phyloP scores from a whole-genome alignment of 2,113 vertebrate genomes.

The Picathartes gymnocephalus region DNA sequence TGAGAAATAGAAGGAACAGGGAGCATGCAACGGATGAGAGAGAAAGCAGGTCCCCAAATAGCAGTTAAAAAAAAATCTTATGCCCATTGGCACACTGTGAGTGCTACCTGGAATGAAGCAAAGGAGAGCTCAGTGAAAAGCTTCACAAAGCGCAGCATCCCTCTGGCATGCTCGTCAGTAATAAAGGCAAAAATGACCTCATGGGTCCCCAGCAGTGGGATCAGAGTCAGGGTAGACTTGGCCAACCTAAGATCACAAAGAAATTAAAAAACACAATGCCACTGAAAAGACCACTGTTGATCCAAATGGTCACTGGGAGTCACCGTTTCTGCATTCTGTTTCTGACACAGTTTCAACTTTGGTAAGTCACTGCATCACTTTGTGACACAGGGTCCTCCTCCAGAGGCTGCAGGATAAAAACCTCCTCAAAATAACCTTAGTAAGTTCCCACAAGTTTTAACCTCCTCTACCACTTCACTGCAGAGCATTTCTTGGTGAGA shows the following conservation, averaged over 20 bases:
- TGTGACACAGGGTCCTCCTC: not conserved
- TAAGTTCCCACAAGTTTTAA: not conserved
- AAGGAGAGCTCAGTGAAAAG: conserved; percentile 85
- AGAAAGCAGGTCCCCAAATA: not conserved
- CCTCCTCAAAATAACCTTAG: not conserved
- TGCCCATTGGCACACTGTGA: not conserved
- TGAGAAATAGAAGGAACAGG: not conserved
- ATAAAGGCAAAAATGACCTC: conserved; percentile 87
- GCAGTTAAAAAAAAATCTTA: not conserved
- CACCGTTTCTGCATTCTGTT: not conserved
- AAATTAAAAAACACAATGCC: not conserved
- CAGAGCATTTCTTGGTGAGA: not conserved
- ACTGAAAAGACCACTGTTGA: not conserved
- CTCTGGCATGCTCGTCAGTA: conserved; percentile 78
- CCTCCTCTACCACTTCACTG: not conserved
- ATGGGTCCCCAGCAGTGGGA: conserved; percentile 87
- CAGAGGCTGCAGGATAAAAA: not conserved
- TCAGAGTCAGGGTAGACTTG: conserved; percentile 87
- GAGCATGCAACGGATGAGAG: not conserved
- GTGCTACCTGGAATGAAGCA: conserved; percentile 83
- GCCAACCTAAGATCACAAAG: conserved; percentile 75
- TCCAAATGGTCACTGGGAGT: not conserved
- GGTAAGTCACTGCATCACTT: not conserved
- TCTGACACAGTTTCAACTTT: not conserved
- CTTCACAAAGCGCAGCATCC: conserved; percentile 79